phyloP scores from a whole-genome alignment of 2,888 invertebrate species.

The Chymomyza amoena region DNA sequence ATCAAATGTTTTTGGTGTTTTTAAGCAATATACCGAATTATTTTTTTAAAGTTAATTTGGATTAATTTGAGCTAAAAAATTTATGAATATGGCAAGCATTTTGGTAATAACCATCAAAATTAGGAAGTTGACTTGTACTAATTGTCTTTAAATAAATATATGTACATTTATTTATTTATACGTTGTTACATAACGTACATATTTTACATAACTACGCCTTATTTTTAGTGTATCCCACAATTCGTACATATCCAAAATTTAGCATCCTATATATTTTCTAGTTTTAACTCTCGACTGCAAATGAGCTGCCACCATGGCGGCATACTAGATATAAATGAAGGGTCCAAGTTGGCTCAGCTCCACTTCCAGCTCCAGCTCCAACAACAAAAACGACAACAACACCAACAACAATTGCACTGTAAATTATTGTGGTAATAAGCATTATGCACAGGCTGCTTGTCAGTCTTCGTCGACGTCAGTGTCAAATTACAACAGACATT shows the following conservation, averaged over 20 bases:
- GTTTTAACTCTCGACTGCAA: conserved; percentile 29
- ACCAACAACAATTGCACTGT: conserved; percentile 11
- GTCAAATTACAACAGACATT: conserved; percentile 61
- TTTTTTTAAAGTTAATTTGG: no score
- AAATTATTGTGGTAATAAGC: conserved; percentile 66
- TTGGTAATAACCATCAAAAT: no score
- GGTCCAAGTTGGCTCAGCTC: conserved; percentile 10
- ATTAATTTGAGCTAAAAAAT: no score
- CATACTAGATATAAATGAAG: conserved; percentile 29
- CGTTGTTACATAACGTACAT: no score
- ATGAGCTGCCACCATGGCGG: conserved; percentile 43
- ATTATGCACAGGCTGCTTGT: conserved; percentile 56
- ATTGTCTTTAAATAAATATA: no score
- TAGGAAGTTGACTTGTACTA: no score
- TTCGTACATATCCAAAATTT: background rate
- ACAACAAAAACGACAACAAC: background rate
- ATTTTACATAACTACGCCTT: no score
- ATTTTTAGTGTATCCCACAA: background rate
- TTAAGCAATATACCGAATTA: no score
- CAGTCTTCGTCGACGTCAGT: conserved; percentile 38
- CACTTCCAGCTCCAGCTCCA: background rate
- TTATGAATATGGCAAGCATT: no score
- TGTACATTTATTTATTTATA: no score
- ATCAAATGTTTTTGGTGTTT: no score
- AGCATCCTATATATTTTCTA: background rate